These are phyloP conservation scores for Chelonoidis abingdonii DNA, from an alignment of 2,113 vertebrate genomes.

Conservation along the genomic window DNA sequence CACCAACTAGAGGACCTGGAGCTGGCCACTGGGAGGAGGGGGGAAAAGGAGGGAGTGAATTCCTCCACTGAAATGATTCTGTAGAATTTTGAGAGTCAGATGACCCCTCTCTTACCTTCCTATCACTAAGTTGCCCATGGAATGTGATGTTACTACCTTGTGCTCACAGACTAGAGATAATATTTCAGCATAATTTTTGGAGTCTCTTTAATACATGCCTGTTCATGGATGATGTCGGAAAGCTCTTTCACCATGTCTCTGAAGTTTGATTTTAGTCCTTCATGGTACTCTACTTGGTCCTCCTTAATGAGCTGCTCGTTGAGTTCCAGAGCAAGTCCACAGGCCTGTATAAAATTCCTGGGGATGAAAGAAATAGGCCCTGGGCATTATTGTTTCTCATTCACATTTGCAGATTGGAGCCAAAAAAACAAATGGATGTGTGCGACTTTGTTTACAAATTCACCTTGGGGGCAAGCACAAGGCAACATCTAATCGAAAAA, in stretches of 20 bases:
- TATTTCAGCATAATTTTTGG: background rate
- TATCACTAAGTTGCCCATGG: background rate
- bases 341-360: conserved; percentile 93
- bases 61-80: background rate
- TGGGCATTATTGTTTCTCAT: background rate
- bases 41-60: background rate
- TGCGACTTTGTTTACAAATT: background rate
- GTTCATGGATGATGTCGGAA: conserved; percentile 96
- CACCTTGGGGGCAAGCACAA: background rate
- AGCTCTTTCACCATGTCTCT: conserved; percentile 98
- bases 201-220: conserved; percentile 78
- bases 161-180: background rate
- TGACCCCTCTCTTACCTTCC: background rate
- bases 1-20: background rate
- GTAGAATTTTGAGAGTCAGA: background rate
- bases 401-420: background rate
- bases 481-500: background rate
- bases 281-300: conserved; percentile 96
- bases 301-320: conserved; percentile 97
- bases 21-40: background rate
- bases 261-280: conserved; percentile 95
- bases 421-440: background rate
- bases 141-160: background rate
- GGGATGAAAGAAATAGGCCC: conserved; percentile 31
- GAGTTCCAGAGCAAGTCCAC: conserved; percentile 93